These are phyloP conservation scores for Calcarius lapponicus DNA, from an alignment of 2,797 vertebrate species.

Conservation along the genomic window DNA sequence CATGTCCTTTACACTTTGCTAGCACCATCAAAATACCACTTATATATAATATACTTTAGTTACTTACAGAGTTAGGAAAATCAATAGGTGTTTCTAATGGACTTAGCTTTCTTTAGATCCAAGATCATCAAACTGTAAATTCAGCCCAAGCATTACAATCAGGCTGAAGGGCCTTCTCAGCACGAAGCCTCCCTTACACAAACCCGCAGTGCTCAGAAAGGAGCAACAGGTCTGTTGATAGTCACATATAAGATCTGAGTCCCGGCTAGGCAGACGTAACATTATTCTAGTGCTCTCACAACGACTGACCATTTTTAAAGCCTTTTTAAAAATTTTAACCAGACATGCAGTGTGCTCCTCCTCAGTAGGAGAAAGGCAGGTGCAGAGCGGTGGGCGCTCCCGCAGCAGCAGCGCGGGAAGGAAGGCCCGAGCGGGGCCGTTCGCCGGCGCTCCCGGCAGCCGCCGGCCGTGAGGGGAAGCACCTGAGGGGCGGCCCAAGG, in stretches of 20 bases:
- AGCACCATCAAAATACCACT: background rate
- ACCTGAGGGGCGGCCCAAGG: background rate
- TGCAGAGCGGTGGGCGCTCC: rapidly evolving
- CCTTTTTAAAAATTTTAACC: background rate
- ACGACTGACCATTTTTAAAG: background rate
- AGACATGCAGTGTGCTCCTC: rapidly evolving
- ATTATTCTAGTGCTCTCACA: rapidly evolving
- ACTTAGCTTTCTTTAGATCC: background rate
- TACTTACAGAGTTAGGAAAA: background rate
- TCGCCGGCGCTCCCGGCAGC: rapidly evolving
- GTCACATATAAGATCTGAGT: rapidly evolving
- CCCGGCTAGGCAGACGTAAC: background rate
- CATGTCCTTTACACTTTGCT: background rate
- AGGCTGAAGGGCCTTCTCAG: background rate
- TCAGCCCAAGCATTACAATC: background rate
- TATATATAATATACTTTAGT: background rate
- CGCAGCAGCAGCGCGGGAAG: background rate
- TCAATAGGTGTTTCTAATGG: background rate
- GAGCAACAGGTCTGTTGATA: background rate
- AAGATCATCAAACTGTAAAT: background rate
- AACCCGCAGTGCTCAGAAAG: rapidly evolving
- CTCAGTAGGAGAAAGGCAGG: rapidly evolving
- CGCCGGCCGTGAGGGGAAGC: rapidly evolving
- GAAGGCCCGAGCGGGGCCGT: background rate
- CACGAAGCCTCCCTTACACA: background rate